Evolutionary conservation across 2,797 vertebrate species (phyloP).

Genomic region (Poliocrania exsul): DNA sequence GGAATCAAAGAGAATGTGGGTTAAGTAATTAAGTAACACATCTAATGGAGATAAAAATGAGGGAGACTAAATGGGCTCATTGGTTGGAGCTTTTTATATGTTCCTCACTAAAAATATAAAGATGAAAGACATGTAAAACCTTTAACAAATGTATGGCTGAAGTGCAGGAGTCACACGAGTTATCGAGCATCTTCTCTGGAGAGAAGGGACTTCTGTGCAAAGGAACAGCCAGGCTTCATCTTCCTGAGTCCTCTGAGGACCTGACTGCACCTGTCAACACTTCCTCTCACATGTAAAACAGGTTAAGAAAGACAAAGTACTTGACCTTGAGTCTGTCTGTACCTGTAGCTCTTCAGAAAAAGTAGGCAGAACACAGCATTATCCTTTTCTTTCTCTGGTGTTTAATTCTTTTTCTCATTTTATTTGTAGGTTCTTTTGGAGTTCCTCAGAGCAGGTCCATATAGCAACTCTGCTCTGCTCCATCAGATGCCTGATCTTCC

Average conservation of each 20-base stretch:
- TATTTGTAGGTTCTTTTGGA: neutral
- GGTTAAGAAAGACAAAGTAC: neutral
- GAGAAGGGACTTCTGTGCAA: neutral
- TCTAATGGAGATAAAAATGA: neutral
- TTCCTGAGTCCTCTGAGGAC: neutral
- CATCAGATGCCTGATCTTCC: neutral
- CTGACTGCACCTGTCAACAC: neutral
- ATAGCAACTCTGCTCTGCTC: neutral
- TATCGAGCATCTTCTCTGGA: neutral
- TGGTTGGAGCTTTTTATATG: rapidly evolving
- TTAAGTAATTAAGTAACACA: neutral
- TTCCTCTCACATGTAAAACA: neutral
- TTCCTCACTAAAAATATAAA: neutral
- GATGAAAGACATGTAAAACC: neutral
- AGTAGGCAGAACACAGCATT: neutral
- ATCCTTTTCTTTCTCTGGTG: neutral
- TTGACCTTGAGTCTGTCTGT: neutral
- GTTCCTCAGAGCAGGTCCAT: neutral
- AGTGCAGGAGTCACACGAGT: neutral
- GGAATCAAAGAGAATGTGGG: neutral
- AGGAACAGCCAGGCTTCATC: neutral
- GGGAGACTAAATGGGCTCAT: neutral
- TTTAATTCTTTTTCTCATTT: neutral
- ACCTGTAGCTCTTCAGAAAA: neutral
- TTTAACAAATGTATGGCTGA: neutral